Conservation (phyloP, 1,140 invertebrate species). For the Drosophila azteca region DNA sequence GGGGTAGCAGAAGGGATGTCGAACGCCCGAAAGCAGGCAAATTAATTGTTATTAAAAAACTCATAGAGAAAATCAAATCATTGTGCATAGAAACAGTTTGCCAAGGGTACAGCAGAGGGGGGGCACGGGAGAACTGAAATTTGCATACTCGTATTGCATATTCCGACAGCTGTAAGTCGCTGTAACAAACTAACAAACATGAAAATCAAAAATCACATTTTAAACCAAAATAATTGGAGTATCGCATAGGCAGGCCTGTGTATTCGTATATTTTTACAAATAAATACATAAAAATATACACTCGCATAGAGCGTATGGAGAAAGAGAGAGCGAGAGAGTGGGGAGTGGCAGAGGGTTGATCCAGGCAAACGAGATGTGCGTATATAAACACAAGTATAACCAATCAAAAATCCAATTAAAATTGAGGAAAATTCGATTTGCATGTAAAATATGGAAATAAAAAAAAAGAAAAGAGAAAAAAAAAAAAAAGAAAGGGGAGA, state of each 20-base stretch:
- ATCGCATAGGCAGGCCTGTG: slow-evolving; percentile 2
- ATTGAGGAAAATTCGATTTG: slow-evolving; percentile 84
- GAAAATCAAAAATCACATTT: slow-evolving; percentile 58
- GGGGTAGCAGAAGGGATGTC: slow-evolving; percentile 8
- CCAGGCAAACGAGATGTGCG: slow-evolving; percentile 62
- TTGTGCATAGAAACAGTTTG: slow-evolving; percentile 10
- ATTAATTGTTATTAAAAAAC: slow-evolving; percentile 21
- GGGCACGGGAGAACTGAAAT: slow-evolving; percentile 9
- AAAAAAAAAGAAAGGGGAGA: no score
- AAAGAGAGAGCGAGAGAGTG: no score
- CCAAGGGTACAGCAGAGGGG: slow-evolving; percentile 8
- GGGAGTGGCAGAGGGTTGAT: slow-evolving; percentile 24
- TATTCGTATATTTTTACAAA: slow-evolving; percentile 37
- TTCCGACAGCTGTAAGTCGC: slow-evolving; percentile 2
- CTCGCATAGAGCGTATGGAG: background rate
- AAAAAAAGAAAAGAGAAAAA: slow-evolving; percentile 28
- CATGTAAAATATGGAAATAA: slow-evolving; percentile 82
- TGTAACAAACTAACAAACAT: slow-evolving; percentile 58
- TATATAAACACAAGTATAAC: slow-evolving; percentile 83
- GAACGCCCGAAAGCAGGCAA: slow-evolving; percentile 1
- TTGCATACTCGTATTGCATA: slow-evolving; percentile 54
- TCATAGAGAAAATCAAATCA: slow-evolving; percentile 11
- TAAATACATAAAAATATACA: slow-evolving; percentile 43
- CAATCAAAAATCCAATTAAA: slow-evolving; percentile 84
- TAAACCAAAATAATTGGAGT: slow-evolving; percentile 49